Base-by-base conservation (phyloP, 2,797 vertebrate genomes). In the Mycteria americana region DNA sequence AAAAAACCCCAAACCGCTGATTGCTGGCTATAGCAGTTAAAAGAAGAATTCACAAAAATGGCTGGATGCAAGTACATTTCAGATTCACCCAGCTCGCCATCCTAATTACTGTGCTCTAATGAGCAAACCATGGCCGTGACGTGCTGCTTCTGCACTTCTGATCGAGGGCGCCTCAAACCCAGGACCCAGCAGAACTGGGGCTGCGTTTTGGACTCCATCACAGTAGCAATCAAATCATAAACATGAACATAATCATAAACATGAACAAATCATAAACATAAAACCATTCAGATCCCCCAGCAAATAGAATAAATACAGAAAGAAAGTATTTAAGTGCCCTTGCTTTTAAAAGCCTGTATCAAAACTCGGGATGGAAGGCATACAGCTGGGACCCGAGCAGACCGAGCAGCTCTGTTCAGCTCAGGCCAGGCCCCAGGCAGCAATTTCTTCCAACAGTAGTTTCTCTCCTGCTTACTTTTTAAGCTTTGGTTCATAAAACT, bases 51-150 rank as follows among this genome's bases (percentile, higher is more conserved):
- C 43, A 5, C 12, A 69, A 64, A 81, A 79, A 54, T 7, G 28
- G 24, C 59, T 63, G 65, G 54, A 56, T 43, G 43, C 31, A 79
- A 86, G 77, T 10, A 46, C 54, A 73, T 11, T 69, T 33, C 18
- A 35, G 68, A 77, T 30, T 69, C 63, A 57, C 21, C 21, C 69
- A 48, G 48, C 48, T 23, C 2, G 7, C 37, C 7, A 19, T 15
- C 31, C 30, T 89, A 94, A 95, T 94, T 91, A 41, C 73, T 60
- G 48, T 27, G 63, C 75, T 80, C 65, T 90, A 87, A 89, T 50
- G 91, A 94, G 83, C 57, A 89, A 93, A 50, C 46, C 25, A n/a
- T 43, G 51, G 15, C 39, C 74, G 56, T 6, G 23, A 92, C 93
- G 17, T 16, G 50, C 70, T 87, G 89, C 70, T 73, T 76, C 63